A percentile compares a stretch with the other conserved stretches of the same genome.
Evolutionary conservation across 2,797 vertebrate genomes (phyloP).

Genomic region (Sebastes cheni): DNA sequence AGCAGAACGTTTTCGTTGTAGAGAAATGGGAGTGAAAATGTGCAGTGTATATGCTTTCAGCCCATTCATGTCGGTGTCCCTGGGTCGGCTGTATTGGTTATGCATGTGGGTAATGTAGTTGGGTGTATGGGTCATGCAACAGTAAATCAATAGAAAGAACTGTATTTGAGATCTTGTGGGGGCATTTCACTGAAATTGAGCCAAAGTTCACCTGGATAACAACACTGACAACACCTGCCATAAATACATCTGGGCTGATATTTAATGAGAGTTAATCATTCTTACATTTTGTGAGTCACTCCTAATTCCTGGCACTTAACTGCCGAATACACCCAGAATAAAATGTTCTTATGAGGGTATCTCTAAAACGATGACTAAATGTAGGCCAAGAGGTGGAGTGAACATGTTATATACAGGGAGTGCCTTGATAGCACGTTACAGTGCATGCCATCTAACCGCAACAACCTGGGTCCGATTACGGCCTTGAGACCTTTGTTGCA

Average conservation of each 20-base stretch:
- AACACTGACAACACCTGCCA: background rate
- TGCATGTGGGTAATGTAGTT: background rate
- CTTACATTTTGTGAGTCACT: background rate
- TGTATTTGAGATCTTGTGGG: background rate
- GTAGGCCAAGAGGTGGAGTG: background rate
- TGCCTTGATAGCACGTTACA: background rate
- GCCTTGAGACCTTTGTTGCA: background rate
- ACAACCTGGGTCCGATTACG: background rate
- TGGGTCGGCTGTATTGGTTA: background rate
- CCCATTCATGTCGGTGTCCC: background rate
- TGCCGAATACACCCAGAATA: background rate
- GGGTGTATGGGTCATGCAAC: background rate
- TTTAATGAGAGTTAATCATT: background rate
- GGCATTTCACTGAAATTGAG: background rate
- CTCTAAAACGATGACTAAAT: background rate
- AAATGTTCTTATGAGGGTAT: background rate
- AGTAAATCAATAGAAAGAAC: background rate
- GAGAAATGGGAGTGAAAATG: background rate
- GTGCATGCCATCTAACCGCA: background rate
- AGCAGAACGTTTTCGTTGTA: background rate
- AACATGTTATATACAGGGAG: background rate
- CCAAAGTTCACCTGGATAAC: background rate
- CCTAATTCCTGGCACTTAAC: background rate
- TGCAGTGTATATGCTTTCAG: background rate
- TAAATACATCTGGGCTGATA: background rate